Base-by-base conservation (phyloP, 2,113 vertebrate genomes). In the Pardalotus punctatus region DNA sequence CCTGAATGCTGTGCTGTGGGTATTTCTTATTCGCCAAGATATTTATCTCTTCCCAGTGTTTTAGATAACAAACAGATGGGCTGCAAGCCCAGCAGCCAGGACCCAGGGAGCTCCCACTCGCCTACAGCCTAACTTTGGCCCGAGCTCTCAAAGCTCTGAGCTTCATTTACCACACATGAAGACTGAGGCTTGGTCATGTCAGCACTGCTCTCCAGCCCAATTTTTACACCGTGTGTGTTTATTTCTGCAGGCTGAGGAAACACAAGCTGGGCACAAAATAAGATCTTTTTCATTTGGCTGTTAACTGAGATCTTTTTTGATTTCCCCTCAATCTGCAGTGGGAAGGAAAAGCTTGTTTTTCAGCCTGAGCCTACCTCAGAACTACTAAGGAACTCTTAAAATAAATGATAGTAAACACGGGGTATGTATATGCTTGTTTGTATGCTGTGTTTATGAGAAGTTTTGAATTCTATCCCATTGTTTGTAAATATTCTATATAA, bases 401-500 rank as follows among this genome's bases (percentile, higher is more conserved):
- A 93, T 83, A 93, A 91, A 67, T 72, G 14, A 53, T 35, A 54
- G 74, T 54, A 92, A 93, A 88, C 81, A 77, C 6, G 81, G 86
- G 57, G 74, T 92, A 84, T 83, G 69, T 95, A 96, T 88, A 84
- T 56, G 48, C 65, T 88, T 97, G 93, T 96, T 97, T 95, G 73
- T 92, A 74, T 93, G 81, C 86, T 23, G 56, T 97, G 94, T 95
- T 97, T 97, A 90, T 22, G 7, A 72, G 91, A 94, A 97, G 93
- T 65, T 97, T 88, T 95, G 88, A 96, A 96, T 96, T 95, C 76
- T 51, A 91, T 96, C 94, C 93, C 95, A 87, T 97, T 97, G 97
- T 97, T 97, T 96, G 96, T 95, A 97, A 97, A 97, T 97, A 97
- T 96, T 97, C 97, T 96, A 96, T 96, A 97, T 85, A 96, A 95